Conservation (phyloP, 1,140 invertebrate genomes). For the Coptotermes formosanus region DNA sequence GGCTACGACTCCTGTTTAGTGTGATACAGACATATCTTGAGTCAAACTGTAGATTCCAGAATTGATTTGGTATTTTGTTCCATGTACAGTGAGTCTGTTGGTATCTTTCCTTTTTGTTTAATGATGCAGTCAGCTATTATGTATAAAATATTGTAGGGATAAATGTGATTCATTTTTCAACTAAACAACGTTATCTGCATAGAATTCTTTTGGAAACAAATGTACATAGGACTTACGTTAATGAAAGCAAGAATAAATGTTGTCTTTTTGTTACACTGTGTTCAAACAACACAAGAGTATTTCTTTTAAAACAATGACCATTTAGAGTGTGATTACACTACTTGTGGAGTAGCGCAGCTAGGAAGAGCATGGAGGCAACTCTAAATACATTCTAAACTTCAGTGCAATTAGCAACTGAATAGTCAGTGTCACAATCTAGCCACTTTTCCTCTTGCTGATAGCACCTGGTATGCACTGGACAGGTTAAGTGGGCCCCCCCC, state of each 20-base stretch:
- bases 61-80: background rate
- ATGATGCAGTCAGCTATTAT: constrained; percentile 22
- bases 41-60: constrained; percentile 23
- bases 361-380: too few species aligned
- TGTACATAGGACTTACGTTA: constrained; percentile 23
- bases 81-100: constrained; percentile 2
- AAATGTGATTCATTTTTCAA: constrained; percentile 26
- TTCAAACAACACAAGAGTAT: constrained; percentile 12
- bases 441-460: too few species aligned
- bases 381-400: too few species aligned
- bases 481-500: too few species aligned
- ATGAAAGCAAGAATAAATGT: constrained; percentile 28
- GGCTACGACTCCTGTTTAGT: constrained; percentile 21
- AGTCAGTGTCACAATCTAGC: too few species aligned
- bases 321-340: too few species aligned
- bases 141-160: constrained; percentile 27
- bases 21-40: constrained; percentile 28
- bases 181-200: constrained; percentile 23
- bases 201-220: constrained; percentile 28
- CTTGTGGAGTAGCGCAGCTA: too few species aligned
- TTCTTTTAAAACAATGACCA: background rate
- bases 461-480: too few species aligned
- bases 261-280: constrained; percentile 28
- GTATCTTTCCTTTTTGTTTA: background rate
- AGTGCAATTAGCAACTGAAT: too few species aligned